Evolutionary conservation across 30 jellyfish, hydroid and myxozoan species (phyloP).

Genomic region (Chrysaora quinquecirrha): DNA sequence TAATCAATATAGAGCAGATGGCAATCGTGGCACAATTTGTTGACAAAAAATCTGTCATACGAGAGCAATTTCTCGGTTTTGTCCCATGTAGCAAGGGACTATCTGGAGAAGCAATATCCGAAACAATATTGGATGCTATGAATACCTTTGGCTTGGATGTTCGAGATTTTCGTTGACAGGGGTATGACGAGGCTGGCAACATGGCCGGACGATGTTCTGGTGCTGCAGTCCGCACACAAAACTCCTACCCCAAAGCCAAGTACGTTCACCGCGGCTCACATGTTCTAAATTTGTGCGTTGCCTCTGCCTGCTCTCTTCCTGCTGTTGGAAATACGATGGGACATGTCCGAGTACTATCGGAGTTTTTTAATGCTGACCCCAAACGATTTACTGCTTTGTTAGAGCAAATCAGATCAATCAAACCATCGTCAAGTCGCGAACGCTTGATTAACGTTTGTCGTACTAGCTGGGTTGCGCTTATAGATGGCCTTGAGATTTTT

Average conservation of each 20-base stretch:
- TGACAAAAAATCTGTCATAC: conserved; percentile 6
- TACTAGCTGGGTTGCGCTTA: too few relatives aligned
- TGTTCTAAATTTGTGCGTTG: conserved; percentile 56
- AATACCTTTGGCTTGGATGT: conserved; percentile 4
- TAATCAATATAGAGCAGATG: conserved; percentile 57
- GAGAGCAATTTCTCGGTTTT: conserved; percentile 16
- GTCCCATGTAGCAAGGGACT: conserved; percentile 39
- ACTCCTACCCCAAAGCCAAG: conserved; percentile 10
- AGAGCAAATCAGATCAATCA: too few relatives aligned
- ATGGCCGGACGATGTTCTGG: conserved; percentile 65
- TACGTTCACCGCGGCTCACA: conserved; percentile 63
- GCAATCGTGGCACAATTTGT: conserved; percentile 38
- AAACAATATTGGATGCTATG: background rate
- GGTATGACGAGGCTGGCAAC: conserved; percentile 70
- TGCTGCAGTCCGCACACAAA: conserved; percentile 17
- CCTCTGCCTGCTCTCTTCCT: conserved; percentile 34
- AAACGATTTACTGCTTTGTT: too few relatives aligned
- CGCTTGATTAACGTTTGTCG: too few relatives aligned
- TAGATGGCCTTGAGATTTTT: too few relatives aligned
- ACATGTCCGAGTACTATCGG: conserved; percentile 11
- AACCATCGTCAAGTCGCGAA: too few relatives aligned
- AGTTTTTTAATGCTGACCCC: too few relatives aligned
- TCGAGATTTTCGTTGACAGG: conserved; percentile 52
- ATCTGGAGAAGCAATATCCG: conserved; percentile 26
- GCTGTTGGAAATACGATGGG: conserved; percentile 32